phyloP scores from a whole-genome alignment of 2,888 invertebrate genomes.

The Drosophila neonasuta region DNA sequence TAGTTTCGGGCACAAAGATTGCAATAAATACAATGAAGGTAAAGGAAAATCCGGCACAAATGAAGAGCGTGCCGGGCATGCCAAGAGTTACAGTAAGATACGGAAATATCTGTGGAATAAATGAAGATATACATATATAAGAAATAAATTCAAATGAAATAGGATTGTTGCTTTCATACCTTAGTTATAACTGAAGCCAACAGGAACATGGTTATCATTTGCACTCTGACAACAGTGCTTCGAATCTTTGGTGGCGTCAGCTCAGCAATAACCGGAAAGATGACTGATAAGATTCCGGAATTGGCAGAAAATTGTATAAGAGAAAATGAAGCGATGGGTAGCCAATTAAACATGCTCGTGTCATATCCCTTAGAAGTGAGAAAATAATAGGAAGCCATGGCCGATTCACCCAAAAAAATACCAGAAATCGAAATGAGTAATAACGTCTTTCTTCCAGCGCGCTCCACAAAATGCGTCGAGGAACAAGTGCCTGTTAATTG shows the following conservation, averaged over 20 bases:
- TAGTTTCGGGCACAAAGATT: slow-evolving; percentile 77
- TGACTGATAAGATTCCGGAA: slow-evolving; percentile 72
- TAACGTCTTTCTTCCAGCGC: slow-evolving; percentile 75
- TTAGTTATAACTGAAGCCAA: slow-evolving; percentile 23
- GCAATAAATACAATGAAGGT: slow-evolving; percentile 67
- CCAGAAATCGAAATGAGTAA: slow-evolving; percentile 67
- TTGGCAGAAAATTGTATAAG: slow-evolving; percentile 73
- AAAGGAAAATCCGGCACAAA: slow-evolving; percentile 69
- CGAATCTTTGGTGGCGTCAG: slow-evolving; percentile 73
- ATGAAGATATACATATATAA: not conserved
- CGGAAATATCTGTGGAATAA: slow-evolving; percentile 19
- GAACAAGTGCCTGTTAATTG: slow-evolving; percentile 15
- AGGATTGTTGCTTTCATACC: slow-evolving; percentile 3
- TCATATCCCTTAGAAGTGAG: slow-evolving; percentile 61
- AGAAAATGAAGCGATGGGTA: slow-evolving; percentile 76
- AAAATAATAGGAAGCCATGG: slow-evolving; percentile 59
- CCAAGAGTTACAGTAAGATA: slow-evolving; percentile 49
- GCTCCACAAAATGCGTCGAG: slow-evolving; percentile 68
- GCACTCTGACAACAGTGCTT: slow-evolving; percentile 52
- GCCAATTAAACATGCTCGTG: slow-evolving; percentile 61
- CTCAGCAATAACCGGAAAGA: slow-evolving; percentile 73
- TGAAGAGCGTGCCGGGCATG: slow-evolving; percentile 71
- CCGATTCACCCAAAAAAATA: slow-evolving; percentile 65
- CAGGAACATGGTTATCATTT: slow-evolving; percentile 39
- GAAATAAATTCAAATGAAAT: slow-evolving; percentile 27